Evolutionary conservation across 2,888 invertebrate genomes (phyloP).

Genomic region (Biston stratarius): DNA sequence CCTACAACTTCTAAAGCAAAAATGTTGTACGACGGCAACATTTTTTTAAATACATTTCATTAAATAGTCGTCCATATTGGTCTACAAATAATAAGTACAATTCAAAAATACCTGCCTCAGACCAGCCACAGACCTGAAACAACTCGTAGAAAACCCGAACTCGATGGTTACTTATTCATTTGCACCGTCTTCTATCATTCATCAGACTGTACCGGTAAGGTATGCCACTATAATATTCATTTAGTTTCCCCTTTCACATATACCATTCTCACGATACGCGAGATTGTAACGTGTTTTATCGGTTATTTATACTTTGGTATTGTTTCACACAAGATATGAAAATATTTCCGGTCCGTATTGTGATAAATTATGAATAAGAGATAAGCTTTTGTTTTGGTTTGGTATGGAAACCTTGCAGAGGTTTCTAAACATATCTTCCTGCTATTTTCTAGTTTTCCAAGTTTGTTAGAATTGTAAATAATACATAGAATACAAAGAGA

Average conservation of each 20-base stretch:
- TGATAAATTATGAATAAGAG: conserved; percentile 5
- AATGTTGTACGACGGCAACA: too few relatives aligned
- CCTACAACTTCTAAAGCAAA: too few relatives aligned
- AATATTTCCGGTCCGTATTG: neutral
- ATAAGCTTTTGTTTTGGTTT: conserved; percentile 3
- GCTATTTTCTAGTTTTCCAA: too few relatives aligned
- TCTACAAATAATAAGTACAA: too few relatives aligned
- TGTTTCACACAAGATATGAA: conserved; percentile 10
- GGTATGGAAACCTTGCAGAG: neutral
- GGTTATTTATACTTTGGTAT: conserved; percentile 26
- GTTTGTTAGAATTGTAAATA: too few relatives aligned
- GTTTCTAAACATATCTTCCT: too few relatives aligned
- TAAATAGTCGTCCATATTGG: too few relatives aligned
- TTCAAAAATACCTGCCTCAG: too few relatives aligned
- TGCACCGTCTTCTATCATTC: conserved; percentile 18
- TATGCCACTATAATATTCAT: conserved; percentile 29
- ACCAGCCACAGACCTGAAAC: too few relatives aligned
- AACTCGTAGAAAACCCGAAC: too few relatives aligned
- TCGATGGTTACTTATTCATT: conserved; percentile 17
- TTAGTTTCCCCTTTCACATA: conserved; percentile 29
- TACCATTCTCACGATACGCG: conserved; percentile 22
- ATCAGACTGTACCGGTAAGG: conserved; percentile 4
- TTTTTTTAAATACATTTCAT: too few relatives aligned
- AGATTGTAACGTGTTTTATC: conserved; percentile 22
- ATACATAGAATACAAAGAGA: too few relatives aligned